A percentile compares a stretch with the other conserved stretches of the same genome.
These are phyloP conservation scores for Prunella himalayana DNA, from an alignment of 2,113 vertebrate species.

Conservation along the genomic window DNA sequence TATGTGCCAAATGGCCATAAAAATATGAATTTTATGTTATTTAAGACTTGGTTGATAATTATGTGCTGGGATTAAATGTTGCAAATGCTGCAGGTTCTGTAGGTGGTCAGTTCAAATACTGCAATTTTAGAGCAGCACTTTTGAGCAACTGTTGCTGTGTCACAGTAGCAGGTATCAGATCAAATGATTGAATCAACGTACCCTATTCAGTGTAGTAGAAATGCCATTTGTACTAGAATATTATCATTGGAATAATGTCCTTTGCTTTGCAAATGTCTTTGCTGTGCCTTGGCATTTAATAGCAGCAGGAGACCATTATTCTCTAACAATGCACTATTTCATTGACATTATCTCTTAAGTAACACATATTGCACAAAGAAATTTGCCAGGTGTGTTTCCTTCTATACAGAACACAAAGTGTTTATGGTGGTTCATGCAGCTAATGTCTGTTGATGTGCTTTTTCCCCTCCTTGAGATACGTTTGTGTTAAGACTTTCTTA, in stretches of 20 bases:
- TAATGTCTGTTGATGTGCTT: neutral
- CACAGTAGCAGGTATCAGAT: neutral
- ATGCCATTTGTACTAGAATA: neutral
- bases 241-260: neutral
- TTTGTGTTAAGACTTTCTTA: neutral
- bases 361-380: neutral
- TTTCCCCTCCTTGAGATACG: neutral
- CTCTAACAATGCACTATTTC: neutral
- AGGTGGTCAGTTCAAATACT: neutral
- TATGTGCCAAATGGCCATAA: neutral
- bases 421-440: neutral
- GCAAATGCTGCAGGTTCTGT: neutral
- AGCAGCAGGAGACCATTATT: slow-evolving; percentile 32
- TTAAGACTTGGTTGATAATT: neutral
- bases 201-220: neutral
- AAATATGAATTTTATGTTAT: neutral
- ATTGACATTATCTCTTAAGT: slow-evolving; percentile 5
- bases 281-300: slow-evolving; percentile 9
- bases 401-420: neutral
- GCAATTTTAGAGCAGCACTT: neutral
- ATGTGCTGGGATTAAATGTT: neutral
- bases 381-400: neutral
- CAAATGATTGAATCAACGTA: neutral
- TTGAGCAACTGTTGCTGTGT: neutral
- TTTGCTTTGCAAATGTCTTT: neutral